Evolutionary conservation across 37 sponge, comb jelly and placozoan species (phyloP).

Genomic region (Cliona cf. orientalis): DNA sequence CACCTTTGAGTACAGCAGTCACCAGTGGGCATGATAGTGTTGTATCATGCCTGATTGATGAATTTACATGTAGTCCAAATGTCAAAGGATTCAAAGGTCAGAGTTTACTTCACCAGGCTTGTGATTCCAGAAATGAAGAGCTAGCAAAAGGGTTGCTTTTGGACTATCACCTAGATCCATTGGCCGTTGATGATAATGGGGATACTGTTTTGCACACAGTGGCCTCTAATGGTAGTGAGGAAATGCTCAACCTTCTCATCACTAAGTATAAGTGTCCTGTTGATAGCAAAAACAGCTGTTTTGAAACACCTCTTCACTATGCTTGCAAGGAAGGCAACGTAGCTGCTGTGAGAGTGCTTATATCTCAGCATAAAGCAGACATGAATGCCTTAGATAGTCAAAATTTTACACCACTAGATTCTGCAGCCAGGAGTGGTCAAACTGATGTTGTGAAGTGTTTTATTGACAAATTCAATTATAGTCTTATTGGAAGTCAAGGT

Average conservation of each 20-base stretch:
- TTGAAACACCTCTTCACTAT: neutral
- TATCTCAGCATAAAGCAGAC: neutral
- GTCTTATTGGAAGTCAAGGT: neutral
- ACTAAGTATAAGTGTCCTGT: neutral
- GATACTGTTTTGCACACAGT: slow-evolving; percentile 21
- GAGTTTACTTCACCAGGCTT: slow-evolving; percentile 37
- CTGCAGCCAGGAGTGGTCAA: slow-evolving; percentile 6
- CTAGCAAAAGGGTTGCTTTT: slow-evolving; percentile 8
- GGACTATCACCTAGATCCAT: slow-evolving; percentile 1
- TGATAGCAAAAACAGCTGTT: neutral
- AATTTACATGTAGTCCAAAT: slow-evolving; percentile 3
- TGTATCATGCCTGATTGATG: slow-evolving; percentile 6
- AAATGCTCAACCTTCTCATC: neutral
- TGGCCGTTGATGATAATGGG: slow-evolving; percentile 24
- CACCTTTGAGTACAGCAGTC: neutral
- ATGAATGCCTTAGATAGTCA: neutral
- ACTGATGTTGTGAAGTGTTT: slow-evolving; percentile 3
- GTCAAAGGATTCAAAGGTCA: neutral
- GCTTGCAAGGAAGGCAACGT: neutral
- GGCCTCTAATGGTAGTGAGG: neutral
- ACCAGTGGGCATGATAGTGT: slow-evolving; percentile 20
- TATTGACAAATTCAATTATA: slow-evolving; percentile 2
- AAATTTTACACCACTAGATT: neutral
- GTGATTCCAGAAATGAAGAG: slow-evolving; percentile 1
- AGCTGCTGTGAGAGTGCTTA: neutral